Evolutionary conservation across 1,140 invertebrate genomes (phyloP).

Genomic region (Polyergus mexicanus): DNA sequence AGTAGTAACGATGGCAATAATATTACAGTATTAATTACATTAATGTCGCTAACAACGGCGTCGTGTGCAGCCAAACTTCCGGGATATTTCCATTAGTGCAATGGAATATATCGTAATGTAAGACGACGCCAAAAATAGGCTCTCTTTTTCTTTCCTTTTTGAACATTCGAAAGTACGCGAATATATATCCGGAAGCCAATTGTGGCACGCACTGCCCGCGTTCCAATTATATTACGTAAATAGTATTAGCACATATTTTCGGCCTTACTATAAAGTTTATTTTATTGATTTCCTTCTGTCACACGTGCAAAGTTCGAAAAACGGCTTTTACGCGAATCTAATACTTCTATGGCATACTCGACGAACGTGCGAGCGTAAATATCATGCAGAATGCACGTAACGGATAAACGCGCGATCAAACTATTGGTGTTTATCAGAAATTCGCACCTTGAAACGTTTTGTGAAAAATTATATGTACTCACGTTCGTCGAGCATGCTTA

Average conservation of each 20-base stretch:
- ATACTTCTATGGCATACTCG: slow-evolving; percentile 42
- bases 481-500: slow-evolving; percentile 44
- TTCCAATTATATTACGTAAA: slow-evolving; percentile 71
- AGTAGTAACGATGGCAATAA: slow-evolving; percentile 82
- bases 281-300: slow-evolving; percentile 60
- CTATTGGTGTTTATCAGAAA: neutral
- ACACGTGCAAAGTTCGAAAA: slow-evolving; percentile 72
- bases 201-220: slow-evolving; percentile 70
- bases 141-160: slow-evolving; percentile 21
- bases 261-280: slow-evolving; percentile 67
- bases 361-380: slow-evolving; percentile 43
- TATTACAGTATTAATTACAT: slow-evolving; percentile 83
- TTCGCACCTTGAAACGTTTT: neutral
- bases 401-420: slow-evolving; percentile 59
- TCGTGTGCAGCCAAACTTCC: slow-evolving; percentile 73
- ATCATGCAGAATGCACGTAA: neutral
- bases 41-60: slow-evolving; percentile 79
- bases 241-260: slow-evolving; percentile 71
- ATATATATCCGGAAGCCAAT: slow-evolving; percentile 70
- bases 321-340: slow-evolving; percentile 68
- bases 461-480: slow-evolving; percentile 49
- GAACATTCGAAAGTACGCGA: slow-evolving; percentile 50
- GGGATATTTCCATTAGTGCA: slow-evolving; percentile 55
- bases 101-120: slow-evolving; percentile 70
- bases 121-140: slow-evolving; percentile 62